Evolutionary conservation across 2,797 vertebrate species (phyloP).

Genomic region (Rhabdophis nuchalis): DNA sequence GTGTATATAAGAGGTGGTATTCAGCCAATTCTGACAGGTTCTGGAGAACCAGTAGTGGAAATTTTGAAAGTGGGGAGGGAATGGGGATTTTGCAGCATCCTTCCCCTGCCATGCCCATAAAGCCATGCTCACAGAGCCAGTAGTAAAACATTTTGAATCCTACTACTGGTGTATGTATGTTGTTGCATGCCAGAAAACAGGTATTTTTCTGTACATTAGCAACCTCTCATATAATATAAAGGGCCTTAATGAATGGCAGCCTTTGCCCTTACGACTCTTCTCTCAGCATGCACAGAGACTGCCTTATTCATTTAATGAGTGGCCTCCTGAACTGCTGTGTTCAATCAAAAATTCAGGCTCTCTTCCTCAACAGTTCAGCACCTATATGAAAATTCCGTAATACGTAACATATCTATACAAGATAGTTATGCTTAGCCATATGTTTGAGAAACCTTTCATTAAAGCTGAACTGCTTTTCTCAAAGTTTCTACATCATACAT

Average conservation of each 20-base stretch:
- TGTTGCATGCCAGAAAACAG: neutral
- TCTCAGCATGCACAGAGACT: neutral
- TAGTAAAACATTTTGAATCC: no score
- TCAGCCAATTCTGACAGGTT: no score
- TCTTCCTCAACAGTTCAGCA: neutral
- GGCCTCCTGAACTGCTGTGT: neutral
- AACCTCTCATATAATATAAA: neutral
- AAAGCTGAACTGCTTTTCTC: neutral
- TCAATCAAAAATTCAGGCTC: neutral
- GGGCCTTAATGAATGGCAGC: neutral
- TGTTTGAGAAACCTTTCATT: neutral
- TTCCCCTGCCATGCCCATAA: no score
- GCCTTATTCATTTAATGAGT: neutral
- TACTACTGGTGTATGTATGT: neutral
- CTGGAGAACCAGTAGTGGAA: no score
- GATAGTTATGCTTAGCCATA: neutral
- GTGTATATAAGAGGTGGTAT: no score
- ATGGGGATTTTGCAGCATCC: no score
- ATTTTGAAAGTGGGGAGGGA: no score
- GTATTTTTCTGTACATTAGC: neutral
- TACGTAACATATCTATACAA: neutral
- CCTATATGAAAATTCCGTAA: neutral
- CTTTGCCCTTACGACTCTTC: neutral
- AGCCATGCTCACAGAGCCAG: no score
- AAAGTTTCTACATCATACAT: neutral